Conservation (phyloP, 2,888 invertebrate species). For the Ormia ochracea region DNA sequence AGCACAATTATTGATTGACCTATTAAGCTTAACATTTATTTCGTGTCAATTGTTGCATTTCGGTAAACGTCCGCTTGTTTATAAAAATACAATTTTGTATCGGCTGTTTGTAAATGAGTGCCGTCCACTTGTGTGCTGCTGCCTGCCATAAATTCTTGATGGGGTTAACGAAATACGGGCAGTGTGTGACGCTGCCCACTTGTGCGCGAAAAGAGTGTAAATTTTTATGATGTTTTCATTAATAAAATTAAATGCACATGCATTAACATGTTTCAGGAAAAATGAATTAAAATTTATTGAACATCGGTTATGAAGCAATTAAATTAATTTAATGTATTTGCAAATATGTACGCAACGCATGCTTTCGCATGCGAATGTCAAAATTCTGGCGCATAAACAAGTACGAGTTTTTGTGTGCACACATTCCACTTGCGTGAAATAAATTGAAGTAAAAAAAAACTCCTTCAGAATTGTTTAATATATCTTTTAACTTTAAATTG, state of each 20-base stretch:
- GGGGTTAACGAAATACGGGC: constrained; percentile 27
- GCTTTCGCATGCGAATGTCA: background rate
- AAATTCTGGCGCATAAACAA: background rate
- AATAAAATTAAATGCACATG: constrained; percentile 53
- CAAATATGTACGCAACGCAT: background rate
- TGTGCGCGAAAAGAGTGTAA: constrained; percentile 28
- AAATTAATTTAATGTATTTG: constrained; percentile 30
- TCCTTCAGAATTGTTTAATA: too few species aligned
- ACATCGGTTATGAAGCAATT: constrained; percentile 58
- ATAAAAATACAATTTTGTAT: background rate
- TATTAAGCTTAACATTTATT: constrained; percentile 10
- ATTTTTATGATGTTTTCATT: constrained; percentile 46
- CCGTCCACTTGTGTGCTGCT: background rate
- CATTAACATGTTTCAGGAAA: constrained; percentile 51
- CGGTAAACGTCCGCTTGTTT: background rate
- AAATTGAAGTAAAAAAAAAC: too few species aligned
- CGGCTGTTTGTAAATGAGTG: background rate
- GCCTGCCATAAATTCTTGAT: constrained; percentile 11
- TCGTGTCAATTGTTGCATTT: background rate
- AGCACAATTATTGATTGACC: constrained; percentile 41
- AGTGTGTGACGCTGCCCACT: background rate
- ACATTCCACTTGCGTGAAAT: too few species aligned
- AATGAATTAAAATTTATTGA: constrained; percentile 55
- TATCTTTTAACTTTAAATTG: too few species aligned
- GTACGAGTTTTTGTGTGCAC: too few species aligned